Base-by-base conservation (phyloP, 2,113 vertebrate genomes). In the Deroptyus accipitrinus region DNA sequence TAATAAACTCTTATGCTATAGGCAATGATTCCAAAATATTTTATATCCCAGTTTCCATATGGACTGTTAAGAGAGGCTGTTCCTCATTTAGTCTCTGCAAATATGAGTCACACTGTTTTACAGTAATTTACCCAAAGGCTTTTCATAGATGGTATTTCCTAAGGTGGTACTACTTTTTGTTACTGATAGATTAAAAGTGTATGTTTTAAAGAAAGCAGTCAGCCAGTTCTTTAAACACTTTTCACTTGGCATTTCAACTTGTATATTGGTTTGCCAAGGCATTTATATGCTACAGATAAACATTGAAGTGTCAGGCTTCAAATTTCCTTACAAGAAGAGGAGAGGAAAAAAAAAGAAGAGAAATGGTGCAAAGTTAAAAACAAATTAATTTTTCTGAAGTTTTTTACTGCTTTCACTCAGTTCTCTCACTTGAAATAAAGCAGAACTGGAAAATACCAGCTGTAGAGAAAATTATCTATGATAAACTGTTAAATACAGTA, bases 391-490 rank as follows among this genome's bases (percentile, higher is more conserved):
- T 95, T 94, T 81, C 42, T 70, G 25, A 83, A 27, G 10, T 91
- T 95, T 94, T 94, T 27, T 91, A 42, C 48, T 51, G 35, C 51
- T 84, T 86, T 88, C n/a, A 23, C 33, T 86, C 46, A 75, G 30
- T 89, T 81, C 13, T 84, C 33, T 89, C 33, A 39, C 20, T 84
- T 92, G 83, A 92, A 92, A 87, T 92, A 91, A 91, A 92, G 52
- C 88, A 95, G 86, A 92, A 86, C 41, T 92, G 69, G 83, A 95
- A 96, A 95, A 92, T 91, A 78, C 13, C 51, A 84, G 16, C 52
- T 70, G 24, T 52, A 91, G 55, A 88, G 88, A 89, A 92, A 96
- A 94, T 79, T 68, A 64, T 37, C 19, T 9, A 9, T 75, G 23
- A 74, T 57, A 85, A 87, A 88, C 37, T 81, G 63, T 74, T 79